Conservation (phyloP, 2,113 vertebrate genomes). For the Pygoscelis antarcticus region DNA sequence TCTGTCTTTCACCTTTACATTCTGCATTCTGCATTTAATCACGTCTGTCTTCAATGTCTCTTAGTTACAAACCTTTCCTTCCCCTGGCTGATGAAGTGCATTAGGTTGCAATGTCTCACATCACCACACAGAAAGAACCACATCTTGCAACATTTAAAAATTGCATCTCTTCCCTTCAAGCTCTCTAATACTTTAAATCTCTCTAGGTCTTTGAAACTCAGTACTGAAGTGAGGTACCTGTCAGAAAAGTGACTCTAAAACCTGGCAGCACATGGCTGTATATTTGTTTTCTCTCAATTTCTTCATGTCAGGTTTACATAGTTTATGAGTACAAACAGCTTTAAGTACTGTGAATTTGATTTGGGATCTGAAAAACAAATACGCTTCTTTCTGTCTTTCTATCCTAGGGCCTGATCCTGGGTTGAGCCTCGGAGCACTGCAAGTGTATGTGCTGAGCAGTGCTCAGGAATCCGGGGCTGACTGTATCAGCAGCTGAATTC, state of each 20-base stretch:
- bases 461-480: background rate
- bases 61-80: background rate
- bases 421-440: background rate
- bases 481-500: background rate
- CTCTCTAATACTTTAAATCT: background rate
- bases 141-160: background rate
- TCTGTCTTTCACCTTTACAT: background rate
- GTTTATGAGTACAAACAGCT: background rate
- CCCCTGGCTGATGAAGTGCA: background rate
- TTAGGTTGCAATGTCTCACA: background rate
- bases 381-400: background rate
- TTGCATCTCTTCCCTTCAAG: background rate
- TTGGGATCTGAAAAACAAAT: background rate
- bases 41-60: background rate
- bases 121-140: background rate
- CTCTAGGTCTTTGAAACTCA: background rate
- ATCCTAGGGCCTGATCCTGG: background rate
- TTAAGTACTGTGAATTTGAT: background rate
- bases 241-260: background rate
- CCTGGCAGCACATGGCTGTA: background rate
- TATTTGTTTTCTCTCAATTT: conserved; percentile 1
- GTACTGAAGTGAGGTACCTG: background rate
- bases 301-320: background rate
- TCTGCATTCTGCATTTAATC: background rate
- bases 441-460: background rate